These are phyloP conservation scores for Aricia artaxerxes DNA, from an alignment of 2,888 invertebrate genomes.

Conservation along the genomic window DNA sequence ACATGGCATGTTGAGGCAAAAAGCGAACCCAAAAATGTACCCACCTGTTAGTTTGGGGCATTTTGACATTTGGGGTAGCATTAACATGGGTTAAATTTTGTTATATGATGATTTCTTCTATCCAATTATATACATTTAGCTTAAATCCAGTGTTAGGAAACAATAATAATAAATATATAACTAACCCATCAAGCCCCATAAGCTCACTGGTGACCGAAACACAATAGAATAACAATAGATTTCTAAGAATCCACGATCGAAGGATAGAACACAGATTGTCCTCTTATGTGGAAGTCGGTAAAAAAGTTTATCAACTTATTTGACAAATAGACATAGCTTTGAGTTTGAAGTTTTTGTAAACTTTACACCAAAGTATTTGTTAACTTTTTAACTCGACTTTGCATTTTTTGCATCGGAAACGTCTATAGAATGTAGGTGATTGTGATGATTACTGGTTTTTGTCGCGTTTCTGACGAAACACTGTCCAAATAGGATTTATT, in stretches of 20 bases:
- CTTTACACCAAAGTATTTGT: background rate
- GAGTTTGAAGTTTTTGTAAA: background rate
- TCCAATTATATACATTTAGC: background rate
- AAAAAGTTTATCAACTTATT: no score
- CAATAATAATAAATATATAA: no score
- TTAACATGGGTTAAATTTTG: background rate
- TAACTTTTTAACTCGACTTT: background rate
- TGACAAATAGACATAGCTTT: background rate
- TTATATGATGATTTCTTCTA: background rate
- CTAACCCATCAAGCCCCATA: no score
- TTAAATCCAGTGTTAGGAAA: background rate
- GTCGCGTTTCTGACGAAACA: slow-evolving; percentile 7
- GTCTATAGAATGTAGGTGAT: background rate
- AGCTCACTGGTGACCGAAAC: no score
- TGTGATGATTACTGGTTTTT: background rate
- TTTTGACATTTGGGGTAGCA: no score
- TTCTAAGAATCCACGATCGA: no score
- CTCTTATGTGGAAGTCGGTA: no score
- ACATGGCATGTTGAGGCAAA: no score
- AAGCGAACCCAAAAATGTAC: no score
- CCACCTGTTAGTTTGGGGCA: no score
- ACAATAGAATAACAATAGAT: no score
- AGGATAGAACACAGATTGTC: no score
- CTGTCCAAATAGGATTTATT: slow-evolving; percentile 23
- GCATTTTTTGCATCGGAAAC: background rate